Percentiles rank a stretch among this genome's conserved stretches.
These are phyloP conservation scores for Clarias batrachus DNA, from an alignment of 2,113 vertebrate genomes.

Conservation along the genomic window DNA sequence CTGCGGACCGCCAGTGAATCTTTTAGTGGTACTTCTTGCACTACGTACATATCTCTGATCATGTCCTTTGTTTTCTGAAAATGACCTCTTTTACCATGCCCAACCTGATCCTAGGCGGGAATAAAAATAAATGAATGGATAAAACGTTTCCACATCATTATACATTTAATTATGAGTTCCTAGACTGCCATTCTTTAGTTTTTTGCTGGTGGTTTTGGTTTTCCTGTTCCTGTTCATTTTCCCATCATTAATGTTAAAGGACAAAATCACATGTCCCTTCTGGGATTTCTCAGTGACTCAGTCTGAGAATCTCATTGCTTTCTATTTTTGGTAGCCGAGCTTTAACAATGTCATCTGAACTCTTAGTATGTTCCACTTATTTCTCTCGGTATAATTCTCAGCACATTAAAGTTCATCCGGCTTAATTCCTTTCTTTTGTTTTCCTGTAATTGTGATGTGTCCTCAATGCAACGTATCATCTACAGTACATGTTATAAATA, in stretches of 20 bases:
- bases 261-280: background rate
- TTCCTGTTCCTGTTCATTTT: background rate
- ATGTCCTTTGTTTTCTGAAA: no score
- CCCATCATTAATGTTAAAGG: background rate
- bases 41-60: no score
- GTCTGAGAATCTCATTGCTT: background rate
- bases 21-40: no score
- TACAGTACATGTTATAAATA: conserved; percentile 7
- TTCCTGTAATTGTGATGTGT: conserved; percentile 7
- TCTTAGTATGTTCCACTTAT: background rate
- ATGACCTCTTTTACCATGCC: background rate
- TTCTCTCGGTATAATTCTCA: background rate
- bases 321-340: background rate
- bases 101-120: background rate
- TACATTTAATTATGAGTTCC: background rate
- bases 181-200: background rate
- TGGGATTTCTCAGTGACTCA: background rate
- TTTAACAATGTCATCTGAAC: background rate
- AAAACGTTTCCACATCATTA: background rate
- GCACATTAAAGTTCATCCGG: background rate
- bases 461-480: background rate
- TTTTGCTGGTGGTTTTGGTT: background rate
- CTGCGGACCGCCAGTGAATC: no score
- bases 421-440: background rate
- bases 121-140: background rate